Base-by-base conservation (phyloP, 2,797 vertebrate genomes). In the Sebastes minor region DNA sequence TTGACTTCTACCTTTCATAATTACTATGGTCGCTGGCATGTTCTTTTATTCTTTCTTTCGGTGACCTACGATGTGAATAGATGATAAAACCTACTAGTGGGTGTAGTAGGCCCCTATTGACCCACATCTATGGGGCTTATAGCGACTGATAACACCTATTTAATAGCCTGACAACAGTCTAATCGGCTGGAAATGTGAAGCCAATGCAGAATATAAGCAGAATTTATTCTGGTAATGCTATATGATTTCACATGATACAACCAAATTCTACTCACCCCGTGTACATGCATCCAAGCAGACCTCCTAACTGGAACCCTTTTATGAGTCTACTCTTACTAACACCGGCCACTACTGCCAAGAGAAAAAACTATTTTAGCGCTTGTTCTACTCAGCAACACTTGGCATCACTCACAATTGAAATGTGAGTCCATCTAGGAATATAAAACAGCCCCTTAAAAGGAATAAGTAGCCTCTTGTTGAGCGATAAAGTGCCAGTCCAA, bases 381-480 rank as follows among this genome's bases (percentile, higher is more conserved):
- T 83, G 72, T 76, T 81, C 72, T 82, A 60, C 22, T 56, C 30
- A 60, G 64, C 56, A 80, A 73, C 74, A 83, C 66, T 78, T 74
- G 49, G 63, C 67, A 74, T 76, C 69, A 72, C 63, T 78, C 64
- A 71, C 18, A 28, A 35, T 11, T 80, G 79, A 85, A 90, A 90
- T 71, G 62, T 67, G 71, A 81, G 77, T 81, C 78, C 63, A 83
- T 84, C 60, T 67, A 69, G 60, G 69, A 88, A 81, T 80, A 88
- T 83, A 82, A 82, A 89, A 75, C 68, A 83, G 35, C 27, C 35
- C 55, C 64, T 84, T 79, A 76, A 76, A 81, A 79, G 76, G 61
- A 35, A 62, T 57, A 79, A 91, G 80, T 64, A 81, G 84, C 70
- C 59, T 86, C 81, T 82, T 81, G 79, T 84, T 83, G 69, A 70